Evolutionary conservation across 2,888 invertebrate genomes (phyloP).

Genomic region (Luffia ferchaultella): DNA sequence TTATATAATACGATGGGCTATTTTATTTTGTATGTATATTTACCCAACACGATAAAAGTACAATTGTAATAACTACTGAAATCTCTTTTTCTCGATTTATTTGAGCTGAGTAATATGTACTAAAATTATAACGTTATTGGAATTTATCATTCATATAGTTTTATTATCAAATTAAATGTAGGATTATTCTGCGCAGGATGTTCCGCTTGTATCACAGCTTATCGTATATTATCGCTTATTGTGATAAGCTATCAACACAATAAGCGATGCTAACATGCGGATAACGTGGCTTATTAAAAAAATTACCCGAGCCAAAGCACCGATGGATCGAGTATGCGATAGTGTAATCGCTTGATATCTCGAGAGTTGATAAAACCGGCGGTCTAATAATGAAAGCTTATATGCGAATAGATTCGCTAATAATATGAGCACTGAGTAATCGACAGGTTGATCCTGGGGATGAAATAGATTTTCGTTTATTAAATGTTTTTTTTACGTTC

Average conservation of each 20-base stretch:
- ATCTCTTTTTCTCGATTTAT: too few species aligned
- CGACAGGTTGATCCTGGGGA: too few species aligned
- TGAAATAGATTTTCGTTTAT: too few species aligned
- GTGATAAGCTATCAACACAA: background rate
- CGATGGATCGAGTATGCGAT: background rate
- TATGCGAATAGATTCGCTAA: background rate
- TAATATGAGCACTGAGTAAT: background rate
- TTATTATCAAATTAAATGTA: too few species aligned
- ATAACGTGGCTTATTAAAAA: background rate
- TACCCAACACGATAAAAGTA: too few species aligned
- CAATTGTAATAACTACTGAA: too few species aligned
- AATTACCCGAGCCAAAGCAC: background rate
- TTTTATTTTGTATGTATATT: too few species aligned
- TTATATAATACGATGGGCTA: too few species aligned
- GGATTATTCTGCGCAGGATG: background rate
- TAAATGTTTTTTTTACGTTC: too few species aligned
- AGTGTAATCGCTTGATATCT: background rate
- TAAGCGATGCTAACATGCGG: background rate
- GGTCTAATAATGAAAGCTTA: background rate
- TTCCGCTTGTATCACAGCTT: background rate
- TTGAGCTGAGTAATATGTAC: too few species aligned
- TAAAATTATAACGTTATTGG: too few species aligned
- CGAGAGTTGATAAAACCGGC: background rate
- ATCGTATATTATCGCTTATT: background rate
- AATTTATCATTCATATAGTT: too few species aligned